Base-by-base conservation (phyloP, 2,888 invertebrate genomes). In the Eulithis prunata region DNA sequence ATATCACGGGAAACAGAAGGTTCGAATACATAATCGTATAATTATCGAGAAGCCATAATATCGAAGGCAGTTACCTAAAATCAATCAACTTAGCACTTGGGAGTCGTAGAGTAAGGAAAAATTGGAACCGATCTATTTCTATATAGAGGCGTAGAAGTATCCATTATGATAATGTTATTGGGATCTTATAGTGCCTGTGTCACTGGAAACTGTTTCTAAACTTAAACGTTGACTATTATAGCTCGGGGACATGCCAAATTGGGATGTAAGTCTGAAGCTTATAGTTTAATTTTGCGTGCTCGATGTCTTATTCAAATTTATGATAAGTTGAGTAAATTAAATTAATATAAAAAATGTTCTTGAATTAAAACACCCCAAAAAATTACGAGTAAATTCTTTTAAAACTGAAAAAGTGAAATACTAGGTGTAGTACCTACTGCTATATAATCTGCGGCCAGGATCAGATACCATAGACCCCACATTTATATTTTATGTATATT, bases 151-250 rank as follows among this genome's bases (percentile, higher is more conserved):
- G 81, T 77, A 68, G 21, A 82, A 82, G 82, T 77, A 74, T 72
- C 84, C 73, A 83, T 84, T 84, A 82, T 77, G 82, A 82, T 84
- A 84, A 84, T 83, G 82, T 76, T 81, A 84, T 83, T 51, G 79
- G 77, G 76, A 73, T 70, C 78, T 83, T 51, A 55, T 36, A 57
- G 43, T 38, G 49, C 43, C 59, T 52, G 52, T 28, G 41, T 59
- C 59, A 59, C 59, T 59, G 21, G 2, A 38, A 32, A 53, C 13
- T 45, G 32, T 8, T 45, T 59, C 43, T 7, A 55, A 11, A 45
- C 13, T 14, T 43, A 43, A 55, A 28, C 14, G 54, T 14, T 14
- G 14, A 41, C 4, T 53, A 36, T 28, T 32, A 13, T 7, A 3
- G 36, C 8, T 36, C 36, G 36, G 38, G 32, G 3, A 12, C n/a